These are phyloP conservation scores for Misgurnus mizolepis DNA, from an alignment of 2,113 vertebrate species.

Conservation along the genomic window DNA sequence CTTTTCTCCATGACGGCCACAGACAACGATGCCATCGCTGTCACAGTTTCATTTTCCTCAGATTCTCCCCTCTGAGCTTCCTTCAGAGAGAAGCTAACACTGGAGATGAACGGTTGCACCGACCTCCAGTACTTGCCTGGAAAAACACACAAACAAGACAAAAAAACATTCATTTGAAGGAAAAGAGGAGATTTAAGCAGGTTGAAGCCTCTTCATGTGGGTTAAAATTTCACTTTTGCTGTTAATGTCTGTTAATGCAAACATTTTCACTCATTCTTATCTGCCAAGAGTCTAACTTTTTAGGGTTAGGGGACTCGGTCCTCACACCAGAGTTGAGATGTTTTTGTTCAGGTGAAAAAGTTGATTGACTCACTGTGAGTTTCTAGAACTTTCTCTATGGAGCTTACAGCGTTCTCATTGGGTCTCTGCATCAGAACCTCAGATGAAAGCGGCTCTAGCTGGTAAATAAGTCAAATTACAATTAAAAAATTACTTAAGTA, in stretches of 20 bases:
- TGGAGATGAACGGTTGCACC: slow-evolving; percentile 70
- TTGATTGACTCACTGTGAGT: slow-evolving; percentile 82
- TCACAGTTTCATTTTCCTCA: slow-evolving; percentile 88
- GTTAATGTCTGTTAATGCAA: no score
- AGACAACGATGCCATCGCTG: slow-evolving; percentile 88
- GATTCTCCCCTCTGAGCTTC: slow-evolving; percentile 85
- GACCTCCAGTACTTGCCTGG: slow-evolving; percentile 88
- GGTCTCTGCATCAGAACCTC: slow-evolving; percentile 86
- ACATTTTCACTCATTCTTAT: no score
- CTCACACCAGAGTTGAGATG: not conserved
- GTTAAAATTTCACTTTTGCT: no score
- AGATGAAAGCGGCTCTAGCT: slow-evolving; percentile 85
- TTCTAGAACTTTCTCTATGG: slow-evolving; percentile 88
- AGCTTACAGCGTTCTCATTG: slow-evolving; percentile 82
- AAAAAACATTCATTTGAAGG: not conserved
- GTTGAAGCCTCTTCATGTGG: no score
- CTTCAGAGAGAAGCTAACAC: slow-evolving; percentile 78
- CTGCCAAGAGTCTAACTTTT: no score
- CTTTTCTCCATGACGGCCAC: slow-evolving; percentile 83
- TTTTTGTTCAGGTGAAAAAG: slow-evolving; percentile 4
- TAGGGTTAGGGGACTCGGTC: no score
- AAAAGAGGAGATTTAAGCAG: no score
- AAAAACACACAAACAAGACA: slow-evolving; percentile 2
- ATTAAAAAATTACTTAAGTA: not conserved
- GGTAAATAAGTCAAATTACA: slow-evolving; percentile 13